Conservation (phyloP, 2,113 vertebrate genomes). For the Cryptotis parvus region DNA sequence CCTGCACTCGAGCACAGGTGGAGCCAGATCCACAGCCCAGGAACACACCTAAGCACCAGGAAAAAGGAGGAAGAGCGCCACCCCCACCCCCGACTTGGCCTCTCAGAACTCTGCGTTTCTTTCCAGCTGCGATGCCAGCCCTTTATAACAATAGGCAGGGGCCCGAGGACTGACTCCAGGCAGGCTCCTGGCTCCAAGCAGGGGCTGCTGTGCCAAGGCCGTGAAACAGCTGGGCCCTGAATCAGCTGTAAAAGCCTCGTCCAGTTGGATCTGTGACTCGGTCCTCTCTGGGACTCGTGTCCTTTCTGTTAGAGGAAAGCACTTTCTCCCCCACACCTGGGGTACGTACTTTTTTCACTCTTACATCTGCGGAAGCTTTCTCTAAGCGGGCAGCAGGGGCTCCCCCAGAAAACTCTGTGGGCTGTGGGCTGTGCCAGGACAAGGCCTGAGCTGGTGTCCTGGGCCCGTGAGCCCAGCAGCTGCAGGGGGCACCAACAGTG, state of each 20-base stretch:
- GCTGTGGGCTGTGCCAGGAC: background rate
- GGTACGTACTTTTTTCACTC: fast-evolving
- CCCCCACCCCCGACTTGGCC: background rate
- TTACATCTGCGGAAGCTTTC: fast-evolving
- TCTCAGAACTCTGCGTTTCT: background rate
- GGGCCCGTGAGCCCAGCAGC: fast-evolving
- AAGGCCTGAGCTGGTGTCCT: background rate
- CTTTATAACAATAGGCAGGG: background rate
- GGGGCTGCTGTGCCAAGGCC: no score
- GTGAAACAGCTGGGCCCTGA: no score
- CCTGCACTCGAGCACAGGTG: no score
- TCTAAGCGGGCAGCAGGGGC: no score
- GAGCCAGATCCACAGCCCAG: no score
- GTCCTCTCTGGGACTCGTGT: no score
- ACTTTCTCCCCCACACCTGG: fast-evolving
- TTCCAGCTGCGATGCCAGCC: background rate
- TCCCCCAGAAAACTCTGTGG: fast-evolving
- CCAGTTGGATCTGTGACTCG: fast-evolving
- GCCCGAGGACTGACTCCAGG: no score
- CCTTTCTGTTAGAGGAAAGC: background rate
- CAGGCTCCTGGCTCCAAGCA: no score
- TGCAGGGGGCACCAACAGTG: background rate
- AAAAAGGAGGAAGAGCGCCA: background rate
- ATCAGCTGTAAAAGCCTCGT: no score
- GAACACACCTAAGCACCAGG: background rate